Evolutionary conservation across 2,797 vertebrate genomes (phyloP).

Genomic region (Rhodeus uyekii): DNA sequence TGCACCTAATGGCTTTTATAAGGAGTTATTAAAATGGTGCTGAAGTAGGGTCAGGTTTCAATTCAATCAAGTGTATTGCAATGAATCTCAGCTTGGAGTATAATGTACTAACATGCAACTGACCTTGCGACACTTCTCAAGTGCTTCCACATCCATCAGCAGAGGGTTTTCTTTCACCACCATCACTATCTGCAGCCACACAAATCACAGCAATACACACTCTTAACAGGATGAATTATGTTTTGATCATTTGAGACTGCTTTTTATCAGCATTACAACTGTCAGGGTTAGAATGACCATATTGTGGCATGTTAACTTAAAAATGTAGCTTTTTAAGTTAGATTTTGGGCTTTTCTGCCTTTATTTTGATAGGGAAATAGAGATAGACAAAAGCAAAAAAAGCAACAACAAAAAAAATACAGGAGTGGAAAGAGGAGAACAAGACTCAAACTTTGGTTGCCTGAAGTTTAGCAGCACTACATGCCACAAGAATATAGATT

Average conservation of each 20-base stretch:
- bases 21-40: neutral
- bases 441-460: neutral
- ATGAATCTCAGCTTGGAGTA: neutral
- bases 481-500: neutral
- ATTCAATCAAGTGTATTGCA: neutral
- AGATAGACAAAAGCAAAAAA: neutral
- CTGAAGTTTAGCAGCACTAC: neutral
- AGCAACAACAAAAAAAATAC: no score
- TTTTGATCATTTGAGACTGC: neutral
- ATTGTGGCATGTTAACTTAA: neutral
- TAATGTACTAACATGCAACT: neutral
- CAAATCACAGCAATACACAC: neutral
- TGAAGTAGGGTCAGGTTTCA: neutral
- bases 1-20: no score
- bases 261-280: neutral
- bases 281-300: neutral
- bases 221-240: neutral
- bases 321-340: neutral
- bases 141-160: constrained; percentile 82
- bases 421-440: neutral
- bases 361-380: neutral
- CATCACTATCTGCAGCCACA: constrained; percentile 83
- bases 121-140: constrained; percentile 83
- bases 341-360: neutral
- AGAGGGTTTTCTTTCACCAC: constrained; percentile 92